Evolutionary conservation across 2,888 invertebrate species (phyloP), one percentile per base, ranked within the genome.

Genomic region (Drosophila diplacantha): DNA sequence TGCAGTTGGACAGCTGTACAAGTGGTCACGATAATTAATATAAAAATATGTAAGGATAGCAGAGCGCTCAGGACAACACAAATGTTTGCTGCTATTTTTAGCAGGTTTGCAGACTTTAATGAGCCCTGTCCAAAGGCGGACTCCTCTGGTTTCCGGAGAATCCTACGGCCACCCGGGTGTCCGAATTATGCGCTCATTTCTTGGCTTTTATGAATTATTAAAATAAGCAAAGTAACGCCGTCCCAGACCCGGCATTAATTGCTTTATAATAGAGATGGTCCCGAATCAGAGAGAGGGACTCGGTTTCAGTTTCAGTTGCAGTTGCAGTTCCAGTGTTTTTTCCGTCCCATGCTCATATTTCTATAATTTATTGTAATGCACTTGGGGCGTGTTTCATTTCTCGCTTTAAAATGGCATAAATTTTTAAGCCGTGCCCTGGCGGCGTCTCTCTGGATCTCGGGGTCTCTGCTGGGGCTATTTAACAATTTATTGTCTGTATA

Each of bases 401-500:
- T 80, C 81, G 81, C 81, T 81, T 81, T 81, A 84, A 81, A 81
- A 82, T 72, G 78, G 84, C 83, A 81, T 81, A 81, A 84, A 84
- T 84, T 84, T 76, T 57, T 66, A 47, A 47, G 72, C 64, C 74
- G 60, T 67, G 62, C 61, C 74, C 52, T 58, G 56, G 51, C 53
- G 24, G 41, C 16, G 39, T 31, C 57, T 58, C 60, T 20, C 61
- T 32, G 38, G 44, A 46, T 70, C 35, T 9, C 11, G 22, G 18
- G 32, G 14, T 39, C 39, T 61, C 65, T 39, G 55, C 34, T 44
- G 44, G 18, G 66, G 66, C 56, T 55, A 65, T 63, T 61, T 51
- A 68, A 60, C 79, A 74, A 75, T 76, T 81, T 76, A 74, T 79
- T 65, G 79, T 69, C 60, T 53, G 71, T 56, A 71, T 41, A 61